Conservation (phyloP, 2,888 invertebrate species). For the Pseudeuparius sepicola region DNA sequence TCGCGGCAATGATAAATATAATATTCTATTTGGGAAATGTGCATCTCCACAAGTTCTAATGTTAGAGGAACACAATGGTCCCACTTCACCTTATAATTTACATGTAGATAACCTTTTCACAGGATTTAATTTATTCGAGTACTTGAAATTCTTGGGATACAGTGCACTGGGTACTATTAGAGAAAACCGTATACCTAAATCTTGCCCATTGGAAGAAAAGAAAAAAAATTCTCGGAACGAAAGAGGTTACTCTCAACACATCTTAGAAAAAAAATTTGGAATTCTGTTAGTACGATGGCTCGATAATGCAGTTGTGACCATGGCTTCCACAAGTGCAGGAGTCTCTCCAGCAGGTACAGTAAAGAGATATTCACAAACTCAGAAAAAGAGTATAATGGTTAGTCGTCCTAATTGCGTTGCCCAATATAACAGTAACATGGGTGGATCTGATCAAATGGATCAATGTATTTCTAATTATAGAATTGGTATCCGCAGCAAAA, state of each 20-base stretch:
- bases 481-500: conserved; percentile 13
- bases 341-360: conserved; percentile 9
- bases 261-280: conserved; percentile 12
- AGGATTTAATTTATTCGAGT: conserved; percentile 7
- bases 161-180: conserved; percentile 12
- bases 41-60: conserved; percentile 7
- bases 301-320: conserved; percentile 13
- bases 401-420: conserved; percentile 2
- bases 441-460: conserved; percentile 16
- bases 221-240: conserved; percentile 6
- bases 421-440: conserved; percentile 14
- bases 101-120: conserved; percentile 12
- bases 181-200: conserved; percentile 12
- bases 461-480: conserved; percentile 8
- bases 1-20: too few species aligned
- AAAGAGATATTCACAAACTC: conserved; percentile 1
- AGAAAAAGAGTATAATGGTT: conserved; percentile 10
- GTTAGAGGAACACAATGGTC: conserved; percentile 8
- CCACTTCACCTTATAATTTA: conserved; percentile 4
- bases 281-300: conserved; percentile 11
- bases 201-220: conserved; percentile 10
- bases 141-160: conserved; percentile 11
- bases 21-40: conserved; percentile 12
- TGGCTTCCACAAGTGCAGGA: conserved; percentile 14
- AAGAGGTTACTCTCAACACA: conserved; percentile 9